A percentile compares a stretch with the other conserved stretches of the same genome.
phyloP scores from a whole-genome alignment of 2,113 vertebrate species.

The Antechinus stuartii region DNA sequence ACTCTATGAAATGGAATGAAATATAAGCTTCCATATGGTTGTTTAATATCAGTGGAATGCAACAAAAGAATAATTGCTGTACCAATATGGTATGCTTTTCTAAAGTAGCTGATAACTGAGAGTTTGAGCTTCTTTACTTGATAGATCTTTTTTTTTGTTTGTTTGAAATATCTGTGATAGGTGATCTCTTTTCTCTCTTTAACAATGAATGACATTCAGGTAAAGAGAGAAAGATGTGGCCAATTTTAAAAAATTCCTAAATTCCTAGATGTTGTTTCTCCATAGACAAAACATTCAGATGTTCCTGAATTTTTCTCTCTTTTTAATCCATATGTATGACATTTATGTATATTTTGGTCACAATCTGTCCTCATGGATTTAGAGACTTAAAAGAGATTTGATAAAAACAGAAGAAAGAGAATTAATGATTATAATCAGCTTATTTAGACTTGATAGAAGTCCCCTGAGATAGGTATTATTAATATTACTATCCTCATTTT shows the following conservation, averaged over 20 bases:
- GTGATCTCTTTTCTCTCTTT: background rate
- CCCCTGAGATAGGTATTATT: background rate
- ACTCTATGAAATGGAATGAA: constrained; percentile 13
- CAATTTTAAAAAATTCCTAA: constrained; percentile 17
- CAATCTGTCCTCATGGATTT: background rate
- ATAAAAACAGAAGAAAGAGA: background rate
- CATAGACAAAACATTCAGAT: background rate
- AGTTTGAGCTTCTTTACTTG: background rate
- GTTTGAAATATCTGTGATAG: constrained; percentile 31
- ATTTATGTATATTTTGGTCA: background rate
- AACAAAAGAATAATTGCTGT: background rate
- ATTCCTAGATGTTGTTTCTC: constrained; percentile 20
- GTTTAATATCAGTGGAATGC: background rate
- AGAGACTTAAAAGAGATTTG: background rate
- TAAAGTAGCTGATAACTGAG: background rate
- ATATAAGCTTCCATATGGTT: background rate
- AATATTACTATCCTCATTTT: constrained; percentile 22
- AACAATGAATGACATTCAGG: background rate
- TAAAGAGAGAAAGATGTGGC: constrained; percentile 5
- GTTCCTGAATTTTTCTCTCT: background rate
- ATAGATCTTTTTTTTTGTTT: background rate
- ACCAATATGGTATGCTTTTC: constrained; percentile 13
- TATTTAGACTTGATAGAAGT: background rate
- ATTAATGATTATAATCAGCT: background rate
- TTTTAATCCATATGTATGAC: background rate